Conservation (phyloP, 2,888 invertebrate genomes). For the Cryptus armator region DNA sequence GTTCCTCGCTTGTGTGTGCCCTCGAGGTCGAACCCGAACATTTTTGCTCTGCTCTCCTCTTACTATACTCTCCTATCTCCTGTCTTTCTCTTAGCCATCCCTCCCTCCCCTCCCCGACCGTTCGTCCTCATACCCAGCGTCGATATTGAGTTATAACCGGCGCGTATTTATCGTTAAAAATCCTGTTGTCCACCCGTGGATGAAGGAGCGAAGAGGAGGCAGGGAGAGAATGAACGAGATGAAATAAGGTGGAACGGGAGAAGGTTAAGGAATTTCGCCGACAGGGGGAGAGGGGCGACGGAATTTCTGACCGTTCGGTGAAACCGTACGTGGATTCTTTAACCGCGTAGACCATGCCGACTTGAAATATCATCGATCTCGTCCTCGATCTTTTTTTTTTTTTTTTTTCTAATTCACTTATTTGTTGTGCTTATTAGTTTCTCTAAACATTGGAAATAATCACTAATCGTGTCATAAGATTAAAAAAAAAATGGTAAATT, state of each 20-base stretch:
- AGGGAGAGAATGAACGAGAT: slow-evolving; percentile 22
- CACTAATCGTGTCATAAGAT: not conserved
- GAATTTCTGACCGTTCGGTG: slow-evolving; percentile 66
- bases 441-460: not conserved
- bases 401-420: slow-evolving; percentile 2
- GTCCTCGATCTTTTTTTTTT: slow-evolving; percentile 45
- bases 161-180: slow-evolving; percentile 82
- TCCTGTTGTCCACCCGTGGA: slow-evolving; percentile 69
- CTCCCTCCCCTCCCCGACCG: not conserved
- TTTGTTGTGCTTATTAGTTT: slow-evolving; percentile 22
- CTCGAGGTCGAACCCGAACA: slow-evolving; percentile 83
- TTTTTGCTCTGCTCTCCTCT: slow-evolving; percentile 79
- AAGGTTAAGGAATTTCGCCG: slow-evolving; percentile 37
- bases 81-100: not conserved
- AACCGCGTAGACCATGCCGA: slow-evolving; percentile 58
- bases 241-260: slow-evolving; percentile 22
- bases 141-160: slow-evolving; percentile 84
- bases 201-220: slow-evolving; percentile 45
- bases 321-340: slow-evolving; percentile 62
- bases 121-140: slow-evolving; percentile 34
- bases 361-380: slow-evolving; percentile 65
- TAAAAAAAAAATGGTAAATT: not conserved
- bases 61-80: slow-evolving; percentile 29
- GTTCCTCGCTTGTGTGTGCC: slow-evolving; percentile 79
- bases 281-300: slow-evolving; percentile 52